phyloP scores from a whole-genome alignment of 2,888 invertebrate genomes.

The Agrotis puta region DNA sequence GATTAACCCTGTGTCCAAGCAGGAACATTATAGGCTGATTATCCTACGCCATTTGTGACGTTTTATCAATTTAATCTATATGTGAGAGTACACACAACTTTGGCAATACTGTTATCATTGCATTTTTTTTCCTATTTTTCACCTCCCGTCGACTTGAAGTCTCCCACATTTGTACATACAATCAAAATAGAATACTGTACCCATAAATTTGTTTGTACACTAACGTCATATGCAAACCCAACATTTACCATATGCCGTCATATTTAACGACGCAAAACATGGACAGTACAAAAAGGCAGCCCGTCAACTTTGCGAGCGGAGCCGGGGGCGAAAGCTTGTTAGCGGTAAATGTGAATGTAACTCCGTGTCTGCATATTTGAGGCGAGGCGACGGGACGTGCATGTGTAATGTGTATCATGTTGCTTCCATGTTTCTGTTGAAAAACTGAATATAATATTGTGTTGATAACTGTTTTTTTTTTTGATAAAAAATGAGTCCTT shows the following conservation, averaged over 20 bases:
- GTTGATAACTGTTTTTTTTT: no score
- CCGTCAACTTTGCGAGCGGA: conserved; percentile 35
- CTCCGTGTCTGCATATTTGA: conserved; percentile 47
- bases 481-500: no score
- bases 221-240: not conserved
- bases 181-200: not conserved
- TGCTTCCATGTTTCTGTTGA: conserved; percentile 4
- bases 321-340: conserved; percentile 59
- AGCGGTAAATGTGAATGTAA: conserved; percentile 48
- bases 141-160: not conserved
- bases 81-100: no score
- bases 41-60: no score
- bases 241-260: conserved; percentile 20
- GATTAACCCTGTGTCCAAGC: no score
- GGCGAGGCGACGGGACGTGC: conserved; percentile 24
- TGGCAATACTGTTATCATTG: not conserved
- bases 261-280: conserved; percentile 52
- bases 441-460: conserved; percentile 17
- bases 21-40: no score
- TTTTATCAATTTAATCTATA: no score
- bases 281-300: conserved; percentile 42
- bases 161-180: not conserved
- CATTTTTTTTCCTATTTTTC: not conserved
- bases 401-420: conserved; percentile 19
- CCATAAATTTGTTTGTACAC: not conserved